A percentile compares a stretch with the other conserved stretches of the same genome.
phyloP scores from a whole-genome alignment of 92 coral and sea anemone species.

The Phenganax subtilis region DNA sequence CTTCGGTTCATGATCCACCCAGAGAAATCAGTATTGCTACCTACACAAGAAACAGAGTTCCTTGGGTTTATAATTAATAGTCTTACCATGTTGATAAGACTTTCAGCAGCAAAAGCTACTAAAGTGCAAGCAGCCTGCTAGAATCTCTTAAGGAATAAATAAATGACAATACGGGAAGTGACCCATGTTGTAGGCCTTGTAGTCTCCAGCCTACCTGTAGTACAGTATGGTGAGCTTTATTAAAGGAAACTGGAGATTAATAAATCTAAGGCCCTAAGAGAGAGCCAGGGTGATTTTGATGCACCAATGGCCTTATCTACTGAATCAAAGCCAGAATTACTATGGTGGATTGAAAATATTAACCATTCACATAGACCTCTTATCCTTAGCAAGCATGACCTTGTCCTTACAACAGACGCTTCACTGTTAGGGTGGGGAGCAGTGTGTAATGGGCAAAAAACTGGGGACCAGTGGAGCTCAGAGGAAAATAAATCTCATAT shows the following conservation, averaged over 20 bases:
- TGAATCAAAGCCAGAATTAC: neutral
- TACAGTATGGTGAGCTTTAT: constrained; percentile 23
- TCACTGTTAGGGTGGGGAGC: constrained; percentile 8
- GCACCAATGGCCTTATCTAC: neutral
- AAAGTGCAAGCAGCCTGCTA: constrained; percentile 21
- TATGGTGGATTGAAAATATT: neutral
- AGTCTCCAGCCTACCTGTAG: constrained; percentile 35
- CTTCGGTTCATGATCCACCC: neutral
- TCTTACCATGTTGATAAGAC: neutral
- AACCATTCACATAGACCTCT: neutral
- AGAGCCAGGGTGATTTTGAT: neutral
- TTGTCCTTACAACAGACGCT: neutral
- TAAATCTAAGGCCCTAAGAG: constrained; percentile 9
- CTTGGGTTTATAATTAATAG: neutral
- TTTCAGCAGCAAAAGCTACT: neutral
- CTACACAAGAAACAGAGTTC: neutral
- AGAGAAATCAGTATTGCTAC: neutral
- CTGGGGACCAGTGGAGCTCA: neutral
- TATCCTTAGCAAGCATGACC: neutral
- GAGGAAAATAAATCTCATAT: neutral
- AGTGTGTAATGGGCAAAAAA: neutral
- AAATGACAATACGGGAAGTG: constrained; percentile 32
- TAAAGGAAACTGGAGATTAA: constrained; percentile 11
- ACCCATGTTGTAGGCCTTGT: constrained; percentile 38
- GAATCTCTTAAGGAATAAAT: neutral